Evolutionary conservation across 1,140 invertebrate genomes (phyloP).

Genomic region (Aphaenogaster floridana): DNA sequence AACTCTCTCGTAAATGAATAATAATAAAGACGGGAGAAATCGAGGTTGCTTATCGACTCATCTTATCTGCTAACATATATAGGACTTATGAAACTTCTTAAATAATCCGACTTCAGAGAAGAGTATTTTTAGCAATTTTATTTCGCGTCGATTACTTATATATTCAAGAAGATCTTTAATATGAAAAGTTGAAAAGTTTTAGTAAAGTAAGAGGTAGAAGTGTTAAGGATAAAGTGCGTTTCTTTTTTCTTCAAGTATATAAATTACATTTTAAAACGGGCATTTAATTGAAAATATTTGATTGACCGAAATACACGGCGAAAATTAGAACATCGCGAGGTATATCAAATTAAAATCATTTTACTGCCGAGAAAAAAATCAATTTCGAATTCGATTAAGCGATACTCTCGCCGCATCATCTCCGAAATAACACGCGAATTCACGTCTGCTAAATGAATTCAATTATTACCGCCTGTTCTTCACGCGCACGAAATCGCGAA

Average conservation of each 20-base stretch:
- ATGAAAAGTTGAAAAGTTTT: conserved; percentile 1
- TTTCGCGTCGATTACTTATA: background rate
- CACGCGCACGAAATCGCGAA: background rate
- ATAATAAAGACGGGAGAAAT: conserved; percentile 16
- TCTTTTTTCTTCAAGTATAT: background rate
- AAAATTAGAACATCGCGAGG: background rate
- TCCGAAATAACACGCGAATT: background rate
- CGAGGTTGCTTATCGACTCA: conserved; percentile 16
- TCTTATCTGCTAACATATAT: conserved; percentile 22
- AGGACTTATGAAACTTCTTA: background rate
- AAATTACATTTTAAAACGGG: background rate
- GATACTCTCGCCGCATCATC: background rate
- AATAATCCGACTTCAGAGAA: background rate
- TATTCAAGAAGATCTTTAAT: background rate
- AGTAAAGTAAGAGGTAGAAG: background rate
- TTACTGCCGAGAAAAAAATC: background rate
- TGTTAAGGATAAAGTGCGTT: background rate
- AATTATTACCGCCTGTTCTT: background rate
- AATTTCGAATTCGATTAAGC: conserved; percentile 3
- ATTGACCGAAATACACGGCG: background rate
- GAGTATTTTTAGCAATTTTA: background rate
- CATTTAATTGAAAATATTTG: conserved; percentile 9
- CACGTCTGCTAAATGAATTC: background rate
- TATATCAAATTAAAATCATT: conserved; percentile 8
- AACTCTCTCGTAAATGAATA: conserved; percentile 10